A percentile compares a stretch with the other conserved stretches of the same genome.
phyloP scores from a whole-genome alignment of 2,888 invertebrate species.

The Habroteleia sp. region DNA sequence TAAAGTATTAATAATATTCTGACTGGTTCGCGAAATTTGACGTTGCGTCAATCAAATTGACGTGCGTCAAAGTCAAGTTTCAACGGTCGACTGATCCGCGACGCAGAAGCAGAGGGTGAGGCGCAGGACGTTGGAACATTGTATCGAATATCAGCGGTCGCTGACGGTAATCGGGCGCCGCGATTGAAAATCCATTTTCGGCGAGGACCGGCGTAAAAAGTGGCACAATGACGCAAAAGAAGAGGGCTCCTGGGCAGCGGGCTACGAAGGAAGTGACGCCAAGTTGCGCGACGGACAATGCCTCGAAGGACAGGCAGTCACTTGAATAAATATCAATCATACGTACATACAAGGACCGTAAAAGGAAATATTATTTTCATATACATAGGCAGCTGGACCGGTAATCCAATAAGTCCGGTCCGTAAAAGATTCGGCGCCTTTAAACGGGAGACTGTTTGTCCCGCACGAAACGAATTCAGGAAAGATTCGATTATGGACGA shows the following conservation, averaged over 20 bases:
- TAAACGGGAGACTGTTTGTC: slow-evolving; percentile 39
- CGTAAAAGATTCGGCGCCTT: slow-evolving; percentile 67
- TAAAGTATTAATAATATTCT: slow-evolving; percentile 8
- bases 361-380: slow-evolving; percentile 80
- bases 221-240: slow-evolving; percentile 41
- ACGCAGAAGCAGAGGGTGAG: slow-evolving; percentile 26
- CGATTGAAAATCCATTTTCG: slow-evolving; percentile 52
- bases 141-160: slow-evolving; percentile 52
- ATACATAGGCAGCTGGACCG: slow-evolving; percentile 71
- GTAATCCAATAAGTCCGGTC: slow-evolving; percentile 75
- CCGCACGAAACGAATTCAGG: slow-evolving; percentile 38
- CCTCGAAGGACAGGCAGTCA: slow-evolving; percentile 67
- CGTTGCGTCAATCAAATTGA: slow-evolving; percentile 38
- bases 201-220: slow-evolving; percentile 22
- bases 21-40: slow-evolving; percentile 34
- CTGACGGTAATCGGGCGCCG: slow-evolving; percentile 39
- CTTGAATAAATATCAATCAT: slow-evolving; percentile 80
- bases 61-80: slow-evolving; percentile 54
- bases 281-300: slow-evolving; percentile 61
- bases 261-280: slow-evolving; percentile 62
- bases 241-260: slow-evolving; percentile 11
- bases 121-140: slow-evolving; percentile 37
- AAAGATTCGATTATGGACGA: slow-evolving; percentile 29
- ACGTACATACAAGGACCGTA: slow-evolving; percentile 59
- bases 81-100: slow-evolving; percentile 51